Conservation (phyloP, 1,140 invertebrate species). For the Scaptomyza graminum region DNA sequence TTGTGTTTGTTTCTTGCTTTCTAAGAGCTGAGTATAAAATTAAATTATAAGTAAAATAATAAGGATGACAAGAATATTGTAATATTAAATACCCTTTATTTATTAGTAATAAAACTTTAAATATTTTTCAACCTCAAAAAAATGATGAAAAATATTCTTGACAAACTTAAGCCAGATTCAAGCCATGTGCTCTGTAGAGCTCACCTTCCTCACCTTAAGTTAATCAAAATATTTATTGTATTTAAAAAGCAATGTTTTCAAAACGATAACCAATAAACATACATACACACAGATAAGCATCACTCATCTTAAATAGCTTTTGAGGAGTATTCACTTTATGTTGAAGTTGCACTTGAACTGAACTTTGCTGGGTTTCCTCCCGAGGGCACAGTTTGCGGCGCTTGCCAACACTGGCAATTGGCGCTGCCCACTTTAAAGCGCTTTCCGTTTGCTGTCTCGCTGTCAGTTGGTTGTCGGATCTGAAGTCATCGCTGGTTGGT, state of each 20-base stretch:
- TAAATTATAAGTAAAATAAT: too few relatives aligned
- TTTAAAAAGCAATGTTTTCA: not conserved
- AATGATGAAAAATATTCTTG: too few relatives aligned
- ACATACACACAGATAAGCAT: not conserved
- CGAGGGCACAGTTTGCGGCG: constrained; percentile 33
- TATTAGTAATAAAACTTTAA: too few relatives aligned
- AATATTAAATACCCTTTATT: too few relatives aligned
- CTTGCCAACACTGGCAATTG: constrained; percentile 43
- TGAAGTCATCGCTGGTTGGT: constrained; percentile 38
- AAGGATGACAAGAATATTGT: too few relatives aligned
- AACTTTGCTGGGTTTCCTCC: constrained; percentile 8
- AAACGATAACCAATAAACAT: not conserved
- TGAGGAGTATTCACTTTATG: not conserved
- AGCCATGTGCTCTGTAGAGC: too few relatives aligned
- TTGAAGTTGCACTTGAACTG: constrained; percentile 22
- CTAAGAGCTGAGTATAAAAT: too few relatives aligned
- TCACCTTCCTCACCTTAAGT: too few relatives aligned
- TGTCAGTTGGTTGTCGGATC: constrained; percentile 39
- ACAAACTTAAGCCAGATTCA: too few relatives aligned
- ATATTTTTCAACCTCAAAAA: too few relatives aligned
- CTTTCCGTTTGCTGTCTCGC: constrained; percentile 33
- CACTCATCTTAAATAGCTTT: not conserved
- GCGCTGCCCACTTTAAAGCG: constrained; percentile 37
- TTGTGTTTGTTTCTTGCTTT: too few relatives aligned
- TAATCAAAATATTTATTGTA: too few relatives aligned